These are phyloP conservation scores for Thysanoteuthis rhombus DNA, from an alignment of 2,888 invertebrate genomes.

Conservation along the genomic window DNA sequence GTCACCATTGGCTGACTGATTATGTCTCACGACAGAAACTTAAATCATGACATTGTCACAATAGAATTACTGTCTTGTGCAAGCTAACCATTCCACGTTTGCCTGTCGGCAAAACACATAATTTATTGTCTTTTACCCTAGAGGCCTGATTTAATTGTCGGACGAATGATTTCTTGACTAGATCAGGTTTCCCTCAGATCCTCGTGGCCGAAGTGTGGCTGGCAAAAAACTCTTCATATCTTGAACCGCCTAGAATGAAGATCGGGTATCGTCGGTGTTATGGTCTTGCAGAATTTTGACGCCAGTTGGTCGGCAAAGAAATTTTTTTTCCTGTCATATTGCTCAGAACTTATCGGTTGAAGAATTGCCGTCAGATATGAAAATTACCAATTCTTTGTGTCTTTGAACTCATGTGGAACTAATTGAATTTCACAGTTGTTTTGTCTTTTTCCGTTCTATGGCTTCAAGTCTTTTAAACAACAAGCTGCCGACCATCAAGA, in stretches of 20 bases:
- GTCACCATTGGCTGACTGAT: neutral
- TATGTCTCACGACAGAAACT: neutral
- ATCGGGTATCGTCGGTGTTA: no score
- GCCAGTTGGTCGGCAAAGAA: neutral
- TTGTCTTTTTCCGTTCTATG: neutral
- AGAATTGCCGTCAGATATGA: neutral
- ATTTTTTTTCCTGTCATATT: neutral
- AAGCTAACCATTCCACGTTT: neutral
- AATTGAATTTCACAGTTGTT: neutral
- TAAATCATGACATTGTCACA: neutral
- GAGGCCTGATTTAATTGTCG: neutral
- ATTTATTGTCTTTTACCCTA: neutral
- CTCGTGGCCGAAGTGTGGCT: neutral
- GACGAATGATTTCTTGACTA: neutral
- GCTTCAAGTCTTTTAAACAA: neutral
- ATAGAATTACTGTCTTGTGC: neutral
- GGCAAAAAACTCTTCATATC: no score
- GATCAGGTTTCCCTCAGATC: neutral
- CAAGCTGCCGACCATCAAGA: no score
- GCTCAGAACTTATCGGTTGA: neutral
- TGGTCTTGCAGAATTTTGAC: neutral
- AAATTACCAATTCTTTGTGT: neutral
- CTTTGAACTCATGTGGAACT: neutral
- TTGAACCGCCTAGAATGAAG: no score
- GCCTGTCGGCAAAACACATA: neutral